These are phyloP conservation scores for Lepilemur septentrionalis DNA, from an alignment of 2,797 vertebrate species.

Conservation along the genomic window DNA sequence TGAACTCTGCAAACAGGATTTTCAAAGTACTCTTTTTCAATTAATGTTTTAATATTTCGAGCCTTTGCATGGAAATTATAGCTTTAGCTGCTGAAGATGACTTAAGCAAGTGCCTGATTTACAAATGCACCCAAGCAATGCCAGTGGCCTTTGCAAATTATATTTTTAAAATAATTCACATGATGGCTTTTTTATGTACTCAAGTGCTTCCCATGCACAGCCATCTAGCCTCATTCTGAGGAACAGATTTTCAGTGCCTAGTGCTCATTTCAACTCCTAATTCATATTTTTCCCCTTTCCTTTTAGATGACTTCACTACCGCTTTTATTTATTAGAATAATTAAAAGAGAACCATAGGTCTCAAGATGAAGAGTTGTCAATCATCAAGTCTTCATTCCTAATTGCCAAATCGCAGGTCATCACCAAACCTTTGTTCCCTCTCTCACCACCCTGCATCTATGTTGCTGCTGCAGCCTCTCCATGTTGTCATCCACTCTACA, in stretches of 20 bases:
- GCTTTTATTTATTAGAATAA: constrained; percentile 7
- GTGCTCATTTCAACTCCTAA: not conserved
- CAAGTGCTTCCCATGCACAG: constrained; percentile 27
- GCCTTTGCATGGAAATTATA: constrained; percentile 51
- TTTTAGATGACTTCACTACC: not conserved
- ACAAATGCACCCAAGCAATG: constrained; percentile 64
- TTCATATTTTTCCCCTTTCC: not conserved
- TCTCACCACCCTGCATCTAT: not conserved
- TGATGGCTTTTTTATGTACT: constrained; percentile 53
- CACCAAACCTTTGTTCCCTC: not conserved
- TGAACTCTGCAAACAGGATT: constrained; percentile 67
- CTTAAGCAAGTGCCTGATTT: constrained; percentile 65
- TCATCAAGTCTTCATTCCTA: not conserved
- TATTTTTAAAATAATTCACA: constrained; percentile 70
- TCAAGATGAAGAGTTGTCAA: not conserved
- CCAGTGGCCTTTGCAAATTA: constrained; percentile 68
- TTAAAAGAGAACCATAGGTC: not conserved
- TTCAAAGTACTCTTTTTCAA: constrained; percentile 67
- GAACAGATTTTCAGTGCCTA: constrained; percentile 45
- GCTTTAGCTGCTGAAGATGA: constrained; percentile 56
- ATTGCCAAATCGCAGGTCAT: not conserved
- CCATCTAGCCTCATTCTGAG: constrained; percentile 42
- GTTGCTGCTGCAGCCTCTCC: not conserved
- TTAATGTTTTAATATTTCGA: constrained; percentile 69
- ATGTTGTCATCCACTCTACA: not conserved